These are phyloP conservation scores for Aporophyla lueneburgensis DNA, from an alignment of 2,888 invertebrate species.

Conservation along the genomic window DNA sequence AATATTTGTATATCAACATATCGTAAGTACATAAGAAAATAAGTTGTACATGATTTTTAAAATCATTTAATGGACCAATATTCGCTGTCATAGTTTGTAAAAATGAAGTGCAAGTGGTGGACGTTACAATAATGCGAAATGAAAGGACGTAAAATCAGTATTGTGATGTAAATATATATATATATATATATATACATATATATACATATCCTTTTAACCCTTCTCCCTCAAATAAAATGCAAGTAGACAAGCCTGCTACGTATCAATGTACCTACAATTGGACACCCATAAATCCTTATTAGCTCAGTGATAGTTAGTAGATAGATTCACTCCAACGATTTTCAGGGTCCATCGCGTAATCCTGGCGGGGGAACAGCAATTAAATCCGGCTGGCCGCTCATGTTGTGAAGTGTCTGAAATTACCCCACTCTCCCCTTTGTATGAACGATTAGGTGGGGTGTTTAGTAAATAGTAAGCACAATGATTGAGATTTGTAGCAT, in stretches of 20 bases:
- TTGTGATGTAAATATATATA: no score
- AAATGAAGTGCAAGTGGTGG: no score
- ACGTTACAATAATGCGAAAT: no score
- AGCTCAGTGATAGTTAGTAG: constrained; percentile 52
- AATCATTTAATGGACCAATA: no score
- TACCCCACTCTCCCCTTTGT: constrained; percentile 44
- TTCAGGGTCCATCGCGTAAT: constrained; percentile 59
- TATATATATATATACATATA: no score
- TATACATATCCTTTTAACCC: background rate
- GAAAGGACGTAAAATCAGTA: no score
- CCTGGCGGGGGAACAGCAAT: constrained; percentile 46
- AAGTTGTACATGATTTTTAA: no score
- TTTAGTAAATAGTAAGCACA: constrained; percentile 48
- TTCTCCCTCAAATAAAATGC: background rate
- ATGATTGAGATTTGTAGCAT: constrained; percentile 44
- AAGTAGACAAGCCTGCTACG: background rate
- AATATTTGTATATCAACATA: no score
- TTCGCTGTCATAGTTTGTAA: no score
- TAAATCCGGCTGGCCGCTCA: constrained; percentile 58
- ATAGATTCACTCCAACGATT: constrained; percentile 58
- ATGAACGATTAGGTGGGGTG: constrained; percentile 53
- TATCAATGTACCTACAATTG: constrained; percentile 21
- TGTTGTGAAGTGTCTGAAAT: constrained; percentile 61
- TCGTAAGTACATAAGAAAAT: no score
- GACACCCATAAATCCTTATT: constrained; percentile 53